Conservation (phyloP, 1,140 invertebrate genomes). For the Drosophila tani region DNA sequence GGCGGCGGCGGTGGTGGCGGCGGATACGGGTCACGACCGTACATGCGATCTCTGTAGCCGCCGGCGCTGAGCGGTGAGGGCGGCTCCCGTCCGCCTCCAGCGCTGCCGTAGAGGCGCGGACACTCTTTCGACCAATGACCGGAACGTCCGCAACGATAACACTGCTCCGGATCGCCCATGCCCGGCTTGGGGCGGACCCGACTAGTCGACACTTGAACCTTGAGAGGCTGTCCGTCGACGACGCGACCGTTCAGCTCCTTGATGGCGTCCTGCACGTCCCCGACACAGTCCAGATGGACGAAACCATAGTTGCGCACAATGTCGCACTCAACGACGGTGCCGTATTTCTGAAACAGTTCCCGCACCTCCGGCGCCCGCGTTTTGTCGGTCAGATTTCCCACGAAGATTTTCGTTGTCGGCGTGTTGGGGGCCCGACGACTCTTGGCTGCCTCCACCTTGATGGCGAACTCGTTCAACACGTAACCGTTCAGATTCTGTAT, state of each 20-base stretch:
- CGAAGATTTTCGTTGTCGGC: slow-evolving; percentile 95
- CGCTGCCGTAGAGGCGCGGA: slow-evolving; percentile 91
- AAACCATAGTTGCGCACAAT: slow-evolving; percentile 96
- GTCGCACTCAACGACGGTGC: slow-evolving; percentile 95
- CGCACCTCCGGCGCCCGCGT: slow-evolving; percentile 94
- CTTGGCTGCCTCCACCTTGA: slow-evolving; percentile 96
- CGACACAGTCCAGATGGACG: slow-evolving; percentile 93
- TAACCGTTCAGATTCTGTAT: slow-evolving; percentile 96
- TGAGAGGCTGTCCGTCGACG: slow-evolving; percentile 94
- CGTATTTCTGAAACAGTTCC: slow-evolving; percentile 94
- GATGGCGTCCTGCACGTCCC: slow-evolving; percentile 93
- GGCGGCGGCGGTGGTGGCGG: slow-evolving; percentile 93
- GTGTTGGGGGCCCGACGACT: slow-evolving; percentile 93
- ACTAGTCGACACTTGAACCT: slow-evolving; percentile 95
- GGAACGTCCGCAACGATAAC: slow-evolving; percentile 96
- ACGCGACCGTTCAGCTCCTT: slow-evolving; percentile 94
- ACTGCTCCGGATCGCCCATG: slow-evolving; percentile 97
- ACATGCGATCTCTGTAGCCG: slow-evolving; percentile 91
- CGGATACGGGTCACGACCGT: slow-evolving; percentile 92
- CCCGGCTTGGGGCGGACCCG: slow-evolving; percentile 96
- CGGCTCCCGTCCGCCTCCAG: slow-evolving; percentile 85
- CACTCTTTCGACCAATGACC: slow-evolving; percentile 98
- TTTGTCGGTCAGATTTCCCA: slow-evolving; percentile 95
- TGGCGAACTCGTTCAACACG: slow-evolving; percentile 93
- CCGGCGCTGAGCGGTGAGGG: slow-evolving; percentile 74